Evolutionary conservation across 37 sponge, comb jelly and placozoan genomes (phyloP).

Genomic region (Cliona cf. orientalis): DNA sequence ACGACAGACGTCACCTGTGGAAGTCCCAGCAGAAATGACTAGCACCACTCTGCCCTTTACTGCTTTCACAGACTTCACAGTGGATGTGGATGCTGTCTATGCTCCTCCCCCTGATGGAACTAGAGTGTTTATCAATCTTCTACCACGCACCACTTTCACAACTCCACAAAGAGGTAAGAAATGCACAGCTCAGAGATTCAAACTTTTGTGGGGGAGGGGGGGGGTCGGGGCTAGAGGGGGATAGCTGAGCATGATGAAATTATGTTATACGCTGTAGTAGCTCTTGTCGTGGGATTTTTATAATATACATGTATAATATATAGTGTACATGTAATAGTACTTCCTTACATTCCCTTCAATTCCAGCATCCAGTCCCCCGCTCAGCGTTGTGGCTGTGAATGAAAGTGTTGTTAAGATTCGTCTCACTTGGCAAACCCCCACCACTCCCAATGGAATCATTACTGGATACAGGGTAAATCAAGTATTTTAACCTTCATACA

Average conservation of each 20-base stretch:
- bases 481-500: no score
- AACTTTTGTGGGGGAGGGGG: no score
- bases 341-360: no score
- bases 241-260: no score
- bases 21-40: no score
- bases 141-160: background rate
- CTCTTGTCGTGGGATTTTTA: background rate
- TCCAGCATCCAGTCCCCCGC: background rate
- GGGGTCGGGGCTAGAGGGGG: no score
- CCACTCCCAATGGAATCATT: constrained; percentile 54
- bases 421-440: constrained; percentile 49
- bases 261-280: background rate
- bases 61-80: background rate
- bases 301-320: no score
- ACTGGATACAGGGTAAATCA: constrained; percentile 28
- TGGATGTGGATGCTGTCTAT: constrained; percentile 14
- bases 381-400: background rate
- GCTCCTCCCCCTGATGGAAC: background rate
- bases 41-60: background rate
- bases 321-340: no score
- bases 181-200: background rate
- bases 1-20: background rate
- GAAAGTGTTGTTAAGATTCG: constrained; percentile 3
- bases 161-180: constrained; percentile 13
- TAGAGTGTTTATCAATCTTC: background rate